Percentiles rank a stretch among this genome's conserved stretches.
phyloP scores from a whole-genome alignment of 2,797 vertebrate genomes.

The Acanthopagrus latus region DNA sequence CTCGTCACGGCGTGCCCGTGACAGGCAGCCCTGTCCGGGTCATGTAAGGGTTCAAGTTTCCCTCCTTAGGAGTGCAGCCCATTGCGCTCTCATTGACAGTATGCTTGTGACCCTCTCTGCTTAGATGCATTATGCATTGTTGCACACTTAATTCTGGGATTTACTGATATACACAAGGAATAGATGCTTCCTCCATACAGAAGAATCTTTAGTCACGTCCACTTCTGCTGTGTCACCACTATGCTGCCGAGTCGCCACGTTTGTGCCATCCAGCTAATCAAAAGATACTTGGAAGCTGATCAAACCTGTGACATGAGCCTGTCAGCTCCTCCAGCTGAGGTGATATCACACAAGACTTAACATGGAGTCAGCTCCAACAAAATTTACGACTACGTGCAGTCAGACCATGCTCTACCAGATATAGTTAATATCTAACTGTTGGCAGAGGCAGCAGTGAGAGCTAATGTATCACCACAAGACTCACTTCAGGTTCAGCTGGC shows the following conservation, averaged over 20 bases:
- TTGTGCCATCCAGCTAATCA: not conserved
- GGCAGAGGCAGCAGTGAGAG: constrained; percentile 23
- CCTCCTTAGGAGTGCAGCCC: constrained; percentile 32
- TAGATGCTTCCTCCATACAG: not conserved
- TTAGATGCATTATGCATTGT: constrained; percentile 4
- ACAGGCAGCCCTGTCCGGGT: constrained; percentile 43
- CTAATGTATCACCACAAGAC: constrained; percentile 37
- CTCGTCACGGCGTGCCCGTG: constrained; percentile 18
- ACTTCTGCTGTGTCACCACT: too few species aligned
- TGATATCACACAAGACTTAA: constrained; percentile 12
- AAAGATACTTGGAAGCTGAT: constrained; percentile 27
- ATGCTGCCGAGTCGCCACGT: constrained; percentile 6
- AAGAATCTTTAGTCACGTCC: not conserved
- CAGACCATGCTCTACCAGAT: constrained; percentile 34
- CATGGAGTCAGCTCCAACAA: constrained; percentile 5
- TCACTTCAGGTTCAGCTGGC: constrained; percentile 15
- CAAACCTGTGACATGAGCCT: constrained; percentile 20
- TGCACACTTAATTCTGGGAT: constrained; percentile 19
- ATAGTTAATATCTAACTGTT: constrained; percentile 51
- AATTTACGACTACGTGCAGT: constrained; percentile 29
- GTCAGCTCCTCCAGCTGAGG: constrained; percentile 26
- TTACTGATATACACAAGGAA: not conserved
- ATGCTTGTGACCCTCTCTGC: constrained; percentile 17
- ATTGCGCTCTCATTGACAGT: constrained; percentile 32
- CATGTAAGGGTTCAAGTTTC: constrained; percentile 38